Evolutionary conservation across 2,888 invertebrate genomes (phyloP).

Genomic region (Tanaodytes sp.): DNA sequence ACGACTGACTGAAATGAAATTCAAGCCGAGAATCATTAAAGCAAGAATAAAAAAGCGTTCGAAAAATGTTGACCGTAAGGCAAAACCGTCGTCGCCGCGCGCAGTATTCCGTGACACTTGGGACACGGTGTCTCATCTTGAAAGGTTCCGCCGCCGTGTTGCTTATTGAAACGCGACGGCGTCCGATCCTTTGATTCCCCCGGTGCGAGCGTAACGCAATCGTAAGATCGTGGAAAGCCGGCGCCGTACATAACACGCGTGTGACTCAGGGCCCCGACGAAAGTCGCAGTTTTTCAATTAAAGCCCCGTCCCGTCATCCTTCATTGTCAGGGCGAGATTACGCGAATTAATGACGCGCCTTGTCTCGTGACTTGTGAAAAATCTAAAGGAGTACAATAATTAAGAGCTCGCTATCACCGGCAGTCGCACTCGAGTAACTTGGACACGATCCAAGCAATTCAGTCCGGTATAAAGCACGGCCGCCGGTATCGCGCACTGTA

Average conservation of each 20-base stretch:
- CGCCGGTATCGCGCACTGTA: conserved; percentile 61
- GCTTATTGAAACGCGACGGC: conserved; percentile 37
- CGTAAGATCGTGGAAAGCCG: conserved; percentile 16
- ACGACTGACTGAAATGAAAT: too few relatives aligned
- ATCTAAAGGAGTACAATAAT: conserved; percentile 54
- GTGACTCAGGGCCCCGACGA: conserved; percentile 34
- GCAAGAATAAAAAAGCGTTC: too few relatives aligned
- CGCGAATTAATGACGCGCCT: conserved; percentile 51
- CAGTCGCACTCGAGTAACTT: conserved; percentile 58
- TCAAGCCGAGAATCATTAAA: too few relatives aligned
- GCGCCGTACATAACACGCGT: conserved; percentile 30
- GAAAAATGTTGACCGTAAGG: conserved; percentile 15
- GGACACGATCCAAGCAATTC: conserved; percentile 63
- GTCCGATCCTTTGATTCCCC: conserved; percentile 30
- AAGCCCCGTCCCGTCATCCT: conserved; percentile 27
- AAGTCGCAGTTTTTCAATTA: conserved; percentile 48
- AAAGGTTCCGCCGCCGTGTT: conserved; percentile 31
- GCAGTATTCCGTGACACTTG: conserved; percentile 27
- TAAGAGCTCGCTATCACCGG: conserved; percentile 53
- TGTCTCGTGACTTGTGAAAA: conserved; percentile 53
- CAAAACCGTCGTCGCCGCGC: conserved; percentile 30
- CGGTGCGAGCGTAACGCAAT: conserved; percentile 9
- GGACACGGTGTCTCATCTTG: conserved; percentile 25
- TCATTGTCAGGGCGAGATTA: conserved; percentile 50
- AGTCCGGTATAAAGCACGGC: conserved; percentile 62